phyloP scores from a whole-genome alignment of 2,113 vertebrate species.

The Archocentrus centrarchus region DNA sequence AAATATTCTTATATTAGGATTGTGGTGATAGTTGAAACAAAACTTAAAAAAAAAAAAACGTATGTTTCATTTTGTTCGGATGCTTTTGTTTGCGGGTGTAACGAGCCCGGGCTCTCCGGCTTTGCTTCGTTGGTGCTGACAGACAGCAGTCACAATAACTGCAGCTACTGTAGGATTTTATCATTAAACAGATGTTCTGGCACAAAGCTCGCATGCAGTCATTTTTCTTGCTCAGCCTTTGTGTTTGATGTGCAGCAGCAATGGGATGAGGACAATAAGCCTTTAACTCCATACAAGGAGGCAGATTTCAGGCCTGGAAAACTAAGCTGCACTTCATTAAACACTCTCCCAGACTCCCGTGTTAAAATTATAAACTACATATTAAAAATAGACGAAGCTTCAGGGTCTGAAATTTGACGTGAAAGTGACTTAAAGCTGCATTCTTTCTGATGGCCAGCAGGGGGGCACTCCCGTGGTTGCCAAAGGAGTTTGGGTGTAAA shows the following conservation, averaged over 20 bases:
- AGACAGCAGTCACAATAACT: no score
- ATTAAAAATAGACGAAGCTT: no score
- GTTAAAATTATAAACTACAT: no score
- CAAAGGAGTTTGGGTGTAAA: background rate
- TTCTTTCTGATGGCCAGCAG: background rate
- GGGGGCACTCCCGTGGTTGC: background rate
- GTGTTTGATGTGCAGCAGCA: background rate
- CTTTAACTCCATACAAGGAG: background rate
- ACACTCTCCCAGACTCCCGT: no score
- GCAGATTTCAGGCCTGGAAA: background rate
- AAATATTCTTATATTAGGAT: background rate
- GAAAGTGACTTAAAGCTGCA: background rate
- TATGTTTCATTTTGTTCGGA: no score
- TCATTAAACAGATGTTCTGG: background rate
- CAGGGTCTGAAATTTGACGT: no score
- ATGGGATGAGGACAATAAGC: background rate
- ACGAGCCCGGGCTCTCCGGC: no score
- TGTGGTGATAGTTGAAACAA: background rate
- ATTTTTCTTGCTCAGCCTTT: background rate
- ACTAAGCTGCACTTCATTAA: no score
- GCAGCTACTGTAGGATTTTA: background rate
- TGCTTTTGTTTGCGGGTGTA: no score
- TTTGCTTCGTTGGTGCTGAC: no score
- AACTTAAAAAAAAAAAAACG: background rate
- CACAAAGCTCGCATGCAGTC: background rate